Evolutionary conservation across 92 coral and sea anemone species (phyloP).

Genomic region (Galaxea fascicularis): DNA sequence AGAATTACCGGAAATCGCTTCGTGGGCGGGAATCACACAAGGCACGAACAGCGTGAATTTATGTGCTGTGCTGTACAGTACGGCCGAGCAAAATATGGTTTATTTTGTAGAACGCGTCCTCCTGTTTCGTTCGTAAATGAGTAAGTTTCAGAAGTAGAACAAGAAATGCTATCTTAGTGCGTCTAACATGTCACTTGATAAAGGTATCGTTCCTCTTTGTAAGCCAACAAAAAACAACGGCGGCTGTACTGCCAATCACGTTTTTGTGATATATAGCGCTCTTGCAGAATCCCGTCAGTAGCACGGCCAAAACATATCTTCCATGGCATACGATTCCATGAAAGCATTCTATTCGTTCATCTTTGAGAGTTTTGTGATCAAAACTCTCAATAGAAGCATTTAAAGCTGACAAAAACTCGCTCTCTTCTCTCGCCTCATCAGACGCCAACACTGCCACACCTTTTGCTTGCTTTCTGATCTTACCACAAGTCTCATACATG

Average conservation of each 20-base stretch:
- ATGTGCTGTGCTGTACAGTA: neutral
- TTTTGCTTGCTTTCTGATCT: no score
- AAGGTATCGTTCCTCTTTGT: conserved; percentile 6
- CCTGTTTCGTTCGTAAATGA: neutral
- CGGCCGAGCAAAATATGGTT: neutral
- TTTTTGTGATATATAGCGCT: conserved; percentile 5
- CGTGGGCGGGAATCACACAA: neutral
- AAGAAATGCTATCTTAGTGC: neutral
- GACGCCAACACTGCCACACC: neutral
- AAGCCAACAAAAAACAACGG: conserved; percentile 13
- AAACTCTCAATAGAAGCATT: neutral
- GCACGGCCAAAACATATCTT: conserved; percentile 33
- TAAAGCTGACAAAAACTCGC: conserved; percentile 35
- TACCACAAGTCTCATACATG: no score
- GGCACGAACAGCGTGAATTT: neutral
- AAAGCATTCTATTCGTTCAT: conserved; percentile 31
- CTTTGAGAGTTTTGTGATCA: conserved; percentile 24
- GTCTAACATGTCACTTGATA: neutral
- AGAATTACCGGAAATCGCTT: conserved; percentile 21
- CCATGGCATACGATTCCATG: conserved; percentile 2
- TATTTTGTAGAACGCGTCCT: neutral
- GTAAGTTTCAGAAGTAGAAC: neutral
- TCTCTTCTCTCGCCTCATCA: neutral
- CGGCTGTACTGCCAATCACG: no score
- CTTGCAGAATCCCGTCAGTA: conserved; percentile 41